Percentiles rank a stretch among this genome's conserved stretches.
These are phyloP conservation scores for Brachionichthys hirsutus DNA, from an alignment of 2,113 vertebrate species.

Conservation along the genomic window DNA sequence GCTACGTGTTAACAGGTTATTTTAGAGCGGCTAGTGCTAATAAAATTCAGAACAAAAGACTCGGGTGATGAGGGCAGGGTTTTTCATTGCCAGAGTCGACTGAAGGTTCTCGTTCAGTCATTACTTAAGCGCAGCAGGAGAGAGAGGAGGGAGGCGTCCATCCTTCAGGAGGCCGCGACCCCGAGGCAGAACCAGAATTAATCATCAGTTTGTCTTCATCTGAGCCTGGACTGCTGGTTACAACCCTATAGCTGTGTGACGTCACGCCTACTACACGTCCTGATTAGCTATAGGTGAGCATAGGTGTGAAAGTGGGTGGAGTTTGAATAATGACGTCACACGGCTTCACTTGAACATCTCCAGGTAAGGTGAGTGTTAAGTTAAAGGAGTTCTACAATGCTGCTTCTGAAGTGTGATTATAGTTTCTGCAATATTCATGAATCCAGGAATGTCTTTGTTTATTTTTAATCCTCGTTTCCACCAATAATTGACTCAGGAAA, in stretches of 20 bases:
- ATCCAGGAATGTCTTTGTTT: too few relatives aligned
- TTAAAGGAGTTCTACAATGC: too few relatives aligned
- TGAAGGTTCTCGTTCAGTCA: constrained; percentile 74
- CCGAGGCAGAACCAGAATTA: constrained; percentile 49
- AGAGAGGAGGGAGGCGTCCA: constrained; percentile 9
- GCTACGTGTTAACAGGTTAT: constrained; percentile 82
- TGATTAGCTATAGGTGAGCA: neutral
- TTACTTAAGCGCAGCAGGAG: constrained; percentile 62
- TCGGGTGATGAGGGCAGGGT: constrained; percentile 64
- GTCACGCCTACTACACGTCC: too few relatives aligned
- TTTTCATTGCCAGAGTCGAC: constrained; percentile 67
- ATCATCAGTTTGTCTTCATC: constrained; percentile 39
- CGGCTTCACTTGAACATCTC: too few relatives aligned
- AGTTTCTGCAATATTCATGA: too few relatives aligned
- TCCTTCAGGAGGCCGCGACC: constrained; percentile 48
- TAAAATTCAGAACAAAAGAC: constrained; percentile 78
- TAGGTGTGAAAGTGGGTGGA: neutral
- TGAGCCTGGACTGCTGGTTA: neutral
- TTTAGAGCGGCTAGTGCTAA: constrained; percentile 77
- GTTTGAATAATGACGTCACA: too few relatives aligned
- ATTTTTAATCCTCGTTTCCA: too few relatives aligned
- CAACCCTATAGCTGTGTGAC: neutral
- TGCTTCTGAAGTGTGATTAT: too few relatives aligned
- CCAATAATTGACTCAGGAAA: too few relatives aligned
- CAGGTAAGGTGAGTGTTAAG: too few relatives aligned